A percentile compares a stretch with the other conserved stretches of the same genome.
Evolutionary conservation across 2,797 vertebrate genomes (phyloP).

Genomic region (Phalanger gymnotis): DNA sequence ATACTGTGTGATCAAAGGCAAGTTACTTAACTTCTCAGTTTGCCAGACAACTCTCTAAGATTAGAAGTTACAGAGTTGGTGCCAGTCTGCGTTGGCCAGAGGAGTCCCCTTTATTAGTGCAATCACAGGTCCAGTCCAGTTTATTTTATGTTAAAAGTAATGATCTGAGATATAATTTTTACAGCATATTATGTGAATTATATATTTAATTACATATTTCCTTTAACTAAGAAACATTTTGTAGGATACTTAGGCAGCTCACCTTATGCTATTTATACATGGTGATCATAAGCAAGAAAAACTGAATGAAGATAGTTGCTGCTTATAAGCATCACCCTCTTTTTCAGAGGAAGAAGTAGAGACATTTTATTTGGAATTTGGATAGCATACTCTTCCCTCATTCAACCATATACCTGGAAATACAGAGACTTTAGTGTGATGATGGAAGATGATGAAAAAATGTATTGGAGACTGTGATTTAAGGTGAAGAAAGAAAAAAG

Average conservation of each 20-base stretch:
- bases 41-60: not conserved
- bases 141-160: not conserved
- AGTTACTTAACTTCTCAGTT: not conserved
- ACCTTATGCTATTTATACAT: not conserved
- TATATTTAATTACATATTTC: not conserved
- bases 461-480: not conserved
- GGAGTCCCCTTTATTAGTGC: not conserved
- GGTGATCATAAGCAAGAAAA: not conserved
- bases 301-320: not conserved
- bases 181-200: not conserved
- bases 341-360: not conserved
- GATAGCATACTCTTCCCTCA: not conserved
- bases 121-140: not conserved
- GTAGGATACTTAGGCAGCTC: not conserved
- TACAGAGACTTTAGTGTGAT: not conserved
- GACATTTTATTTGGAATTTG: not conserved
- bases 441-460: not conserved
- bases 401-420: not conserved
- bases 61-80: not conserved
- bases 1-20: not conserved
- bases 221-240: not conserved
- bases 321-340: not conserved
- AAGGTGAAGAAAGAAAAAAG: not conserved
- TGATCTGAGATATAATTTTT: not conserved
- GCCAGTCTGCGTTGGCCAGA: not conserved